phyloP scores from a whole-genome alignment of 2,888 invertebrate species.

The Noctua comes region DNA sequence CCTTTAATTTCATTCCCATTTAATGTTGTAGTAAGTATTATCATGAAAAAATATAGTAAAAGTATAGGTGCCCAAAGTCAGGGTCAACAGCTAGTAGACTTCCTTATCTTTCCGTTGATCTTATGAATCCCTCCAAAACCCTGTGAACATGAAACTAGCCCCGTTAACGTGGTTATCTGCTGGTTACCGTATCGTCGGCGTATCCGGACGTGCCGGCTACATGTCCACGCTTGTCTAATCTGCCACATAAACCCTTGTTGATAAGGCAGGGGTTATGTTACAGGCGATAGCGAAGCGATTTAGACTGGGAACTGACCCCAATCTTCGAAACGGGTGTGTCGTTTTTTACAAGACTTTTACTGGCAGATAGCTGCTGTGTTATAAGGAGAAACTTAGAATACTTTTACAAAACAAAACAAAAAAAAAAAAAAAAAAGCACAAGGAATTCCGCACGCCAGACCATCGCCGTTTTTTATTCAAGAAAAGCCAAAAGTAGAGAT shows the following conservation, averaged over 20 bases:
- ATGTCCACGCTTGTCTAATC: conserved; percentile 50
- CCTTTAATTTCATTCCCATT: background rate
- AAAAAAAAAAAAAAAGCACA: too few species aligned
- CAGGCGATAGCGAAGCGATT: background rate
- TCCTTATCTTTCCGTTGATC: background rate
- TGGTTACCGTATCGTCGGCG: conserved; percentile 18
- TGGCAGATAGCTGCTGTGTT: too few species aligned
- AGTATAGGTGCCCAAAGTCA: background rate
- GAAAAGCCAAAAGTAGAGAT: background rate
- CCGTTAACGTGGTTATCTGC: conserved; percentile 46
- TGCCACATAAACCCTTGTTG: conserved; percentile 34
- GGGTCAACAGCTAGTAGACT: too few species aligned
- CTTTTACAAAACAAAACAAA: too few species aligned
- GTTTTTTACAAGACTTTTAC: too few species aligned
- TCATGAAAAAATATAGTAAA: background rate
- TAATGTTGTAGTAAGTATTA: background rate
- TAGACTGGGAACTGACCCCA: background rate
- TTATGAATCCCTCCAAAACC: background rate
- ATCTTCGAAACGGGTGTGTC: background rate
- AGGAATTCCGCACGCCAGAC: too few species aligned
- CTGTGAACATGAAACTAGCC: conserved; percentile 12
- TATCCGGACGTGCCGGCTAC: conserved; percentile 17
- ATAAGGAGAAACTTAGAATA: too few species aligned
- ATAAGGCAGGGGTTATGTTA: background rate
- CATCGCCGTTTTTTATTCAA: too few species aligned